These are phyloP conservation scores for Habropoda laboriosa DNA, from an alignment of 1,140 invertebrate species.

Conservation along the genomic window DNA sequence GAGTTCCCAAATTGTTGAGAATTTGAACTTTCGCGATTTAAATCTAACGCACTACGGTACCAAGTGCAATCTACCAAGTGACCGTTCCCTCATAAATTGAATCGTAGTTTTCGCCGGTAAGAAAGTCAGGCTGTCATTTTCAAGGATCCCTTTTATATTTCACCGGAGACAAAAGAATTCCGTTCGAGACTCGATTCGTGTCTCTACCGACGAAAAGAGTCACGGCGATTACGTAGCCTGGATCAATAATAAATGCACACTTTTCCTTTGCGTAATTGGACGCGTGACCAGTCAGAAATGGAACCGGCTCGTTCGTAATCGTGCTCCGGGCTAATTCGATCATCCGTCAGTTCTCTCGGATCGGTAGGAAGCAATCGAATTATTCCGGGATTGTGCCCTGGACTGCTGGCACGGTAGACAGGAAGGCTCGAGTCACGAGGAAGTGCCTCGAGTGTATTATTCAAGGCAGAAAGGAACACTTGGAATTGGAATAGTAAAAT, in stretches of 20 bases:
- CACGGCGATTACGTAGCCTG: neutral
- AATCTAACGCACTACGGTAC: too few species aligned
- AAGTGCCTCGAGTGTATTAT: neutral
- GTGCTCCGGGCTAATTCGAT: slow-evolving; percentile 2
- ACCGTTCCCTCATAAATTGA: too few species aligned
- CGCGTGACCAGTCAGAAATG: slow-evolving; percentile 23
- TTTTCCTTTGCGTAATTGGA: slow-evolving; percentile 45
- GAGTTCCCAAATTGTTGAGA: too few species aligned
- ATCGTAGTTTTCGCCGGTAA: too few species aligned
- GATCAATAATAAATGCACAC: slow-evolving; percentile 32
- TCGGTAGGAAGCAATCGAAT: slow-evolving; percentile 29
- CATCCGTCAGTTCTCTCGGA: neutral
- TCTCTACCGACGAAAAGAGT: neutral
- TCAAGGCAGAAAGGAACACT: neutral
- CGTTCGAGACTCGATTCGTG: neutral
- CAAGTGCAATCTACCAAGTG: too few species aligned
- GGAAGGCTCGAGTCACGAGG: neutral
- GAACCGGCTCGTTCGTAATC: slow-evolving; percentile 39
- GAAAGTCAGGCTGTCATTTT: slow-evolving; percentile 16
- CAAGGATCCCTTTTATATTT: slow-evolving; percentile 15
- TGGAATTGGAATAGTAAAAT: neutral
- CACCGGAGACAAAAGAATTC: neutral
- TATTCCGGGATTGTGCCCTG: neutral
- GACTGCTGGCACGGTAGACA: neutral
- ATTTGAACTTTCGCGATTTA: too few species aligned